Base-by-base conservation (phyloP, 2,113 vertebrate genomes). In the Macquaria australasica region DNA sequence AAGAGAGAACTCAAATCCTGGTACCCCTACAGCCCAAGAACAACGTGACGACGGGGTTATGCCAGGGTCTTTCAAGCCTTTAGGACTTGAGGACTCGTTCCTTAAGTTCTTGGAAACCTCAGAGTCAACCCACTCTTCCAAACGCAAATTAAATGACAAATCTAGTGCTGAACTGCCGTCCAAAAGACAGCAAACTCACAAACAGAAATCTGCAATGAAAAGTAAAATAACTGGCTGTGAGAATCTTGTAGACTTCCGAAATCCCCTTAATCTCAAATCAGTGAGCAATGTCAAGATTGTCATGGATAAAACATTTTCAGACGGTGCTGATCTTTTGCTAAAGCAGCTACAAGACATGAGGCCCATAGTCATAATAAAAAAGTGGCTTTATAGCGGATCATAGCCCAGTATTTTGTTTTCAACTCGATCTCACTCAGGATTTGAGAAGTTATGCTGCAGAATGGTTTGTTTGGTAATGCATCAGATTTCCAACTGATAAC, bases 331-430 rank as follows among this genome's bases (percentile, higher is more conserved):
- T 91, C 92, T 92, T 91, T 91, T 97, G 87, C 93, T 99, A 89
- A 98, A 98, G 95, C 98, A 99, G 66, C 97, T 99, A 94, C 98
- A 99, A 96, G 96, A 98, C 94, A 98, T 99, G 97, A 98, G 95
- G 95, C 98, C 98, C 85, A 95, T 97, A 48, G 95, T 99, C 91
- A 96, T 95, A 88, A 95, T 99, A 91, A 97, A 97, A 93, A 98
- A 95, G 90, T 96, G 95, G 93, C 90, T 95, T 87, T 90, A 93
- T 86, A 95, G 95, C 28, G 92, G 93, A 92, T 94, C 93, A 86
- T 93, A 95, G 91, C 92, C 93, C 86, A 21, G 77, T 67, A 81
- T 87, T 87, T 88, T 82, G 85, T 93, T 94, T 88, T 94, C 91
- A 90, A 96, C 95, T 90, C 96, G 48, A 75, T 88, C 93, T 90